Conservation (phyloP, 2,888 invertebrate genomes). For the Acronicta aceris region DNA sequence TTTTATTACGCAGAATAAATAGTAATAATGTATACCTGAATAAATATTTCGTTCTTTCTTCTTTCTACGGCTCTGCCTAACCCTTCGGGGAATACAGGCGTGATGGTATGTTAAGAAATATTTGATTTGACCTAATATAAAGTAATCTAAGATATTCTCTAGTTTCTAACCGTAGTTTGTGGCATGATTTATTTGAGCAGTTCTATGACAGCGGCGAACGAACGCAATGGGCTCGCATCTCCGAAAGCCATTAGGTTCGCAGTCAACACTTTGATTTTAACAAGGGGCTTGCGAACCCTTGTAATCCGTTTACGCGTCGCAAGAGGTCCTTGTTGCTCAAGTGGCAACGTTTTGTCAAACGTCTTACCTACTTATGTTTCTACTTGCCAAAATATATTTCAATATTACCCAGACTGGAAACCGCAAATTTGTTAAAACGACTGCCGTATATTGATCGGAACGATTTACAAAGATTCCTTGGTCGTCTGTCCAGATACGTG, state of each 20-base stretch:
- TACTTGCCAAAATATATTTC: conserved; percentile 64
- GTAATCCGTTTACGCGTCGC: conserved; percentile 81
- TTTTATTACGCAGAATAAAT: too few species aligned
- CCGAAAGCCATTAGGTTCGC: conserved; percentile 75
- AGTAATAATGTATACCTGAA: too few species aligned
- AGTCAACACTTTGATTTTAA: conserved; percentile 83
- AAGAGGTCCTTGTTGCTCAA: conserved; percentile 70
- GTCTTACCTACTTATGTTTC: conserved; percentile 69
- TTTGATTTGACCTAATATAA: too few species aligned
- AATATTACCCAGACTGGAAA: conserved; percentile 48
- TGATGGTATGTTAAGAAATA: too few species aligned
- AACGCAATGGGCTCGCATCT: conserved; percentile 15
- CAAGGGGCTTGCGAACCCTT: conserved; percentile 75
- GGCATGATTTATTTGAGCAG: conserved; percentile 1
- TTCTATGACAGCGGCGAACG: conserved; percentile 23
- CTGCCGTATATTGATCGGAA: conserved; percentile 22
- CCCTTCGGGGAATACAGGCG: too few species aligned
- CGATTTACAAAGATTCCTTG: conserved; percentile 9
- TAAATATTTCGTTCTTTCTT: too few species aligned
- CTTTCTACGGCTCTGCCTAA: too few species aligned
- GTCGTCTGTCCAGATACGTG: conserved; percentile 20
- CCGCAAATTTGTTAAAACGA: conserved; percentile 22
- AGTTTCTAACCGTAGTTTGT: not conserved
- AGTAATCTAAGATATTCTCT: too few species aligned
- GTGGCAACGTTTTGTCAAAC: conserved; percentile 75